Base-by-base conservation (phyloP, 2,113 vertebrate species). In the Hemiprocne comata region DNA sequence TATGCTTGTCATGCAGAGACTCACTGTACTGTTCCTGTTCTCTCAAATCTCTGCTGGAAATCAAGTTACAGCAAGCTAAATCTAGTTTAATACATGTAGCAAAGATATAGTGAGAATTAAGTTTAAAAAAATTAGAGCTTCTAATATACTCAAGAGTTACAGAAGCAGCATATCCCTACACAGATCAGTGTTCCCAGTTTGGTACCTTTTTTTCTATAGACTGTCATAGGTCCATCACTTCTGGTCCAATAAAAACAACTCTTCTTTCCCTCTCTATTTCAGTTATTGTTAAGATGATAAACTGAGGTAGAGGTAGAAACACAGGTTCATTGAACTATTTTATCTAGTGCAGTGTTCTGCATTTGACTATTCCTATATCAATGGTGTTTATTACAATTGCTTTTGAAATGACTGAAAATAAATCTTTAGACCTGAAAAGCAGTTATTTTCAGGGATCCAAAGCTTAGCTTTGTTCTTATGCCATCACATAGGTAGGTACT, bases 21-120 rank as follows among this genome's bases (percentile, higher is more conserved):
- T 65, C 75, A 40, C 17, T 78, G 8, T 82, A 34, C 28, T 58
- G 50, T 66, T 86, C 18, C 33, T 44, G 1, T 85, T 75, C 48
- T 94, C 84, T 57, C 61, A 84, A 40, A 13, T 94, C n/a, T 76
- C n/a, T 76, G 17, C 46, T 83, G 67, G 73, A 91, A 91, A 83
- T 71, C 11, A 31, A 83, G 40, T 82, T 95, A 20, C 29, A 82
- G 20, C 12, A 80, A 76, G 42, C 69, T 62, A 64, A 55, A 85
- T 74, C n/a, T 77, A 74, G 25, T 76, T 66, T 72, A 38, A 28
- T 74, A 34, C 9, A 16, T 55, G 15, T 80, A 33, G 50, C 62
- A 84, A 57, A 75, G 29, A 17, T 38, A 44, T 3, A 70, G 20
- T 83, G 54, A 66, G 23, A n/a, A 70, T 94, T 88, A 83, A 87